A percentile compares a stretch with the other conserved stretches of the same genome.
Evolutionary conservation across 2,113 vertebrate genomes (phyloP).

Genomic region (Perognathus longimembris): DNA sequence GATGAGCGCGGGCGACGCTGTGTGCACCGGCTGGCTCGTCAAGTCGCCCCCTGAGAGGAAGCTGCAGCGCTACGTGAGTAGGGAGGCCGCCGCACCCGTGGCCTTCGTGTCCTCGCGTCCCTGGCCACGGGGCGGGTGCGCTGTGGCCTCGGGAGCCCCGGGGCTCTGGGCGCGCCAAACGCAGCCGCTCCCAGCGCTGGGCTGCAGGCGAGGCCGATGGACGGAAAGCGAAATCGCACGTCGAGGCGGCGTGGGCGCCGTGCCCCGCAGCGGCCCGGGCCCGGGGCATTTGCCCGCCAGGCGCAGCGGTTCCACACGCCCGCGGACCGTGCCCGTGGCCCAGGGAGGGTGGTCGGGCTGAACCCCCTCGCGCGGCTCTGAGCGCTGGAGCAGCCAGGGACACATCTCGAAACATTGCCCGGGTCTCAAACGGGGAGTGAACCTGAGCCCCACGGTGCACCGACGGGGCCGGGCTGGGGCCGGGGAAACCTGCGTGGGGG

Average conservation of each 20-base stretch:
- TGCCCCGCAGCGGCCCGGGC: neutral
- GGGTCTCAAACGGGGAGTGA: neutral
- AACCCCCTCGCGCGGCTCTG: neutral
- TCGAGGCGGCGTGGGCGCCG: neutral
- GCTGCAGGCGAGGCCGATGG: conserved; percentile 20
- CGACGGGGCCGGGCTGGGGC: neutral
- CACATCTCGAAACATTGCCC: neutral
- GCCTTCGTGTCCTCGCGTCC: neutral
- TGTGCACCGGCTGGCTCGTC: conserved; percentile 98
- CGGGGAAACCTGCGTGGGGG: neutral
- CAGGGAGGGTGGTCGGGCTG: neutral
- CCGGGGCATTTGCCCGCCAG: neutral
- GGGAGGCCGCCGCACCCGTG: conserved; percentile 28
- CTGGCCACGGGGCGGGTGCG: neutral
- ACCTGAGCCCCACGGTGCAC: neutral
- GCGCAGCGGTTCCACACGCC: neutral
- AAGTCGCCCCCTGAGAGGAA: conserved; percentile 99
- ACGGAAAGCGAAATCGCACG: conserved; percentile 40
- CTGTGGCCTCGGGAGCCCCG: neutral
- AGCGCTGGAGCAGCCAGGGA: neutral
- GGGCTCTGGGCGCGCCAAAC: neutral
- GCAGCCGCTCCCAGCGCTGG: neutral
- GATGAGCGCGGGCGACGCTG: conserved; percentile 96
- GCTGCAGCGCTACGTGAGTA: conserved; percentile 98
- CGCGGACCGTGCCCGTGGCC: neutral